Base-by-base conservation (phyloP, 2,888 invertebrate species). In the Andrena flavipes region DNA sequence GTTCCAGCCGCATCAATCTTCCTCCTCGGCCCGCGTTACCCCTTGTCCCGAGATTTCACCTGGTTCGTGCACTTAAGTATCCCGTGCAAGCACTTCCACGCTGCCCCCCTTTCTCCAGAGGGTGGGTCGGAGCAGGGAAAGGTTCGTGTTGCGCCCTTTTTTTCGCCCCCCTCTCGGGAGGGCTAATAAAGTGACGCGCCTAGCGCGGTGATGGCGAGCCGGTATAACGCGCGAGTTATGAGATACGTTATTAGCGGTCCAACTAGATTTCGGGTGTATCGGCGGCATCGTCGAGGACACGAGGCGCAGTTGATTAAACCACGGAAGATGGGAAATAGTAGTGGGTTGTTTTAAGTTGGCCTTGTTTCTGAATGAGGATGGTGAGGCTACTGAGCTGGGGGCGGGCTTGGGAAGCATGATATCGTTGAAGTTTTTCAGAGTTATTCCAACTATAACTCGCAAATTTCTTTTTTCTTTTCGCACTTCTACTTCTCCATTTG, bases 1-100 rank as follows among this genome's bases (percentile, higher is more conserved):
- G 51, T 54, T 51, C 78, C 80, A 65, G 62, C 78, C 67, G 67
- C 81, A 87, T 87, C 87, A 87, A 87, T 87, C 87, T 87, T 86
- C 60, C 60, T 63, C n/a, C 26, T 30, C 60, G 49, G 5, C n/a
- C 60, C 54, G 33, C 59, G 71, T 64, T 30, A 23, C 33, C 72
- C 56, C 49, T 64, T 62, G 42, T 64, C 72, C 49, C 62, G 60
- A 65, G 62, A 72, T 81, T 78, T 78, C 74, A 77, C 74, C 70
- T 70, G 70, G 63, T 29, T 49, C 56, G 33, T 26, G 73, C 59
- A 16, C 49, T 62, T 71, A 71, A 80, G 73, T 49, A 73, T 49
- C 67, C 30, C 68, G 59, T 49, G 62, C 59, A 70, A 49, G 48
- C 69, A 59, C 59, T 72, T 76, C 56, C 33, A 63, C 63, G 59